Evolutionary conservation across 2,888 invertebrate genomes (phyloP).

Genomic region (Phaedon cochleariae): DNA sequence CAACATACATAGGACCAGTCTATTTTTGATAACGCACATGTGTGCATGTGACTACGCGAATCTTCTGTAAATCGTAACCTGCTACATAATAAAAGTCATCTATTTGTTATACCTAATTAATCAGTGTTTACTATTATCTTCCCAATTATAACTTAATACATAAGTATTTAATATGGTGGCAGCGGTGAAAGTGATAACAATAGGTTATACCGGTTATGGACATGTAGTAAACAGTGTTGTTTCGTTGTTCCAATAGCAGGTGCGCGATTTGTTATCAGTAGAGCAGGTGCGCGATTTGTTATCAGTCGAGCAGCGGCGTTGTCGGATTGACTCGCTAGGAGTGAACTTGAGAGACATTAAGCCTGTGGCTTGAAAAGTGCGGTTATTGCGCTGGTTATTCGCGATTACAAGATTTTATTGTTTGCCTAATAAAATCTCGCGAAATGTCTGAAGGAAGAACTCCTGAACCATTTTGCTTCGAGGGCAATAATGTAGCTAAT

Average conservation of each 20-base stretch:
- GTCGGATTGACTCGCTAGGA: no score
- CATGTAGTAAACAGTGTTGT: background rate
- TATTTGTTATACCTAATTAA: no score
- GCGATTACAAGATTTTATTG: background rate
- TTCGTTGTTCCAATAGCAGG: background rate
- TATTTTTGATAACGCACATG: no score
- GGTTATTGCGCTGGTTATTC: background rate
- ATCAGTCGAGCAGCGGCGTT: no score
- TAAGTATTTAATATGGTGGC: background rate
- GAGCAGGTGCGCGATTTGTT: background rate
- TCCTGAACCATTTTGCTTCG: constrained; percentile 1
- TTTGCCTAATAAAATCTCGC: background rate
- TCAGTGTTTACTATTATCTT: no score
- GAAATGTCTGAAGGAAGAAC: constrained; percentile 9
- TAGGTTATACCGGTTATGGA: background rate
- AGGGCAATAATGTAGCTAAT: constrained; percentile 14
- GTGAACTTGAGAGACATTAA: no score
- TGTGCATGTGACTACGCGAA: no score
- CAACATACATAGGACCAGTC: no score
- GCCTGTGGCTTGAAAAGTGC: background rate
- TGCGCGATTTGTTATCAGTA: no score
- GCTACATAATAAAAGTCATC: no score
- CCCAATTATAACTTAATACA: no score
- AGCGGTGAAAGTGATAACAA: background rate
- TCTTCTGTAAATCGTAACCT: no score